phyloP scores from a whole-genome alignment of 2,113 vertebrate species.

The Cololabis saira region DNA sequence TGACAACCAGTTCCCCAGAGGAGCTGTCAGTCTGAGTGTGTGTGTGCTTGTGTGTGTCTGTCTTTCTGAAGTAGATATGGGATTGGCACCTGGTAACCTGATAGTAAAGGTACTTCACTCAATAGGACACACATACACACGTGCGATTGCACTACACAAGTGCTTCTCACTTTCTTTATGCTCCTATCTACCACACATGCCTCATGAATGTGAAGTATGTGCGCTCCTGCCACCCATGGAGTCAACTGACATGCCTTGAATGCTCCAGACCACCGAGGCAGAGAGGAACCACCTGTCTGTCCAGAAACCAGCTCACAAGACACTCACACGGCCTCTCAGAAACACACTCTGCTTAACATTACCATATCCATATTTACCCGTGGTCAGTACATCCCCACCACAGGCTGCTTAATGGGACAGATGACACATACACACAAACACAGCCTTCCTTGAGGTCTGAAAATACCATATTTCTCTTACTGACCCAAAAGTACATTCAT shows the following conservation, averaged over 20 bases:
- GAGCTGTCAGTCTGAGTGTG: conserved; percentile 4
- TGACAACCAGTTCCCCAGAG: conserved; percentile 53
- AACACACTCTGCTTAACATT: conserved; percentile 45
- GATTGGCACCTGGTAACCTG: conserved; percentile 24
- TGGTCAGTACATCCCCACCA: conserved; percentile 45
- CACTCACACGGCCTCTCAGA: too few species aligned
- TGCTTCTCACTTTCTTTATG: conserved; percentile 36
- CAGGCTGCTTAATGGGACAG: conserved; percentile 45
- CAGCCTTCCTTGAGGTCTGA: conserved; percentile 51
- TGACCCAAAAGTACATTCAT: conserved; percentile 52
- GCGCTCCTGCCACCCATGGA: conserved; percentile 64
- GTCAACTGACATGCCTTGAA: conserved; percentile 50
- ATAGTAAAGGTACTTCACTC: conserved; percentile 35
- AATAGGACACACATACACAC: conserved; percentile 4
- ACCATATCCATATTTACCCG: conserved; percentile 73
- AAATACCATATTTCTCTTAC: conserved; percentile 54
- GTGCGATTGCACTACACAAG: conserved; percentile 31
- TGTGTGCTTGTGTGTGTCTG: conserved; percentile 10
- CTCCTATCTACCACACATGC: conserved; percentile 34
- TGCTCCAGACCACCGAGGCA: conserved; percentile 69
- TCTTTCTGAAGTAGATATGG: conserved; percentile 23
- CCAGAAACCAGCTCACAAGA: conserved; percentile 33
- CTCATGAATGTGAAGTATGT: conserved; percentile 9
- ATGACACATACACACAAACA: conserved; percentile 31
- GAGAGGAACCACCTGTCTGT: conserved; percentile 71